Percentiles rank a stretch among this genome's conserved stretches.
Conservation (phyloP, 2,113 vertebrate species). For the Xiphias gladius region DNA sequence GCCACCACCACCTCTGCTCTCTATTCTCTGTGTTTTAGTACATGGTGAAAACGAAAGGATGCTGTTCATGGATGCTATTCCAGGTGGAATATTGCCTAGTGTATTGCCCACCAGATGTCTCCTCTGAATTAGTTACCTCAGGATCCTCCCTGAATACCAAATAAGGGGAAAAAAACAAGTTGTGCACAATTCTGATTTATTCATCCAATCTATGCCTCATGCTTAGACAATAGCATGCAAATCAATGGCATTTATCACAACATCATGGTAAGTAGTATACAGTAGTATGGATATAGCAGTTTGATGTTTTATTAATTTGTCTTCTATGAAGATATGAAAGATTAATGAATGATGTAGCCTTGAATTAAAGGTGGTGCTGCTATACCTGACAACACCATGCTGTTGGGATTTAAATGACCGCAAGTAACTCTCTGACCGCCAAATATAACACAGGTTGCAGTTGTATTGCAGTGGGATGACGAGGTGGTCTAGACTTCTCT, state of each 20-base stretch:
- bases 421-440: constrained; percentile 17
- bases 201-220: constrained; percentile 58
- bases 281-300: constrained; percentile 3
- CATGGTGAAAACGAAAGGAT: constrained; percentile 27
- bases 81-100: constrained; percentile 75
- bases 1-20: constrained; percentile 23
- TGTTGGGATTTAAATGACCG: constrained; percentile 38
- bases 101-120: constrained; percentile 80
- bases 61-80: constrained; percentile 75
- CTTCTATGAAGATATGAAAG: constrained; percentile 43
- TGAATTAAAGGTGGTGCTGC: constrained; percentile 57
- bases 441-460: constrained; percentile 30
- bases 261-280: constrained; percentile 22
- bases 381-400: constrained; percentile 27
- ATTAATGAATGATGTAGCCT: constrained; percentile 71
- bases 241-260: constrained; percentile 52
- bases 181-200: constrained; percentile 71
- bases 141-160: constrained; percentile 75
- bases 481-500: constrained; percentile 33
- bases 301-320: constrained; percentile 61
- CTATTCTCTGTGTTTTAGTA: constrained; percentile 7
- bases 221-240: constrained; percentile 59
- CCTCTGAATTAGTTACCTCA: constrained; percentile 79
- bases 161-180: constrained; percentile 63
- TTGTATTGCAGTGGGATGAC: constrained; percentile 15